phyloP scores from a whole-genome alignment of 1,140 invertebrate genomes.

The Lucilia cuprina region DNA sequence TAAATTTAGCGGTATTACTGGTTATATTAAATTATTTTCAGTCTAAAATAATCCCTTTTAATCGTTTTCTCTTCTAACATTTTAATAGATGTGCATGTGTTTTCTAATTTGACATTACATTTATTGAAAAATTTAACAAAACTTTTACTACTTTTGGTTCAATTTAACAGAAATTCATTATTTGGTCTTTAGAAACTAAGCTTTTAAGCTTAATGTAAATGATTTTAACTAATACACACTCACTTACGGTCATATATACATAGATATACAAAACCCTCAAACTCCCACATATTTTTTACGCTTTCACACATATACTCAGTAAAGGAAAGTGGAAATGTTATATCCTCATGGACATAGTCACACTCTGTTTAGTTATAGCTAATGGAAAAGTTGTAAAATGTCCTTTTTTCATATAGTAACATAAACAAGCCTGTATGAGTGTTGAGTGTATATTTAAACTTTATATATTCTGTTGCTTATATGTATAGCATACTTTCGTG shows the following conservation, averaged over 20 bases:
- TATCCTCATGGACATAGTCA: not conserved
- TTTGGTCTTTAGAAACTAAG: not conserved
- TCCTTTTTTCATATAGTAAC: not conserved
- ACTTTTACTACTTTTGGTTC: no score
- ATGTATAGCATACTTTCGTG: no score
- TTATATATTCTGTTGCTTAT: not conserved
- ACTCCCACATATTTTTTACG: no score
- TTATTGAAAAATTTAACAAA: no score
- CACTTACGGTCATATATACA: not conserved
- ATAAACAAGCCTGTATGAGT: not conserved
- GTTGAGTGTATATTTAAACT: not conserved
- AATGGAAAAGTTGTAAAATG: not conserved
- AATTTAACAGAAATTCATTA: not conserved
- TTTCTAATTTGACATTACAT: no score
- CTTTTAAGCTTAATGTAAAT: conserved; percentile 1
- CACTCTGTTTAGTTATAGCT: not conserved
- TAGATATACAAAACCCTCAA: not conserved
- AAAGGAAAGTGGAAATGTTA: not conserved
- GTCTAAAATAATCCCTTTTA: no score
- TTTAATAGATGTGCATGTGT: no score
- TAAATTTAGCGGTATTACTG: no score
- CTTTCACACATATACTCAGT: not conserved
- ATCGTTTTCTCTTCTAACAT: no score
- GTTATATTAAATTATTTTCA: no score
- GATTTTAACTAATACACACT: not conserved